phyloP scores from a whole-genome alignment of 2,113 vertebrate species.

The Heteronetta atricapilla region DNA sequence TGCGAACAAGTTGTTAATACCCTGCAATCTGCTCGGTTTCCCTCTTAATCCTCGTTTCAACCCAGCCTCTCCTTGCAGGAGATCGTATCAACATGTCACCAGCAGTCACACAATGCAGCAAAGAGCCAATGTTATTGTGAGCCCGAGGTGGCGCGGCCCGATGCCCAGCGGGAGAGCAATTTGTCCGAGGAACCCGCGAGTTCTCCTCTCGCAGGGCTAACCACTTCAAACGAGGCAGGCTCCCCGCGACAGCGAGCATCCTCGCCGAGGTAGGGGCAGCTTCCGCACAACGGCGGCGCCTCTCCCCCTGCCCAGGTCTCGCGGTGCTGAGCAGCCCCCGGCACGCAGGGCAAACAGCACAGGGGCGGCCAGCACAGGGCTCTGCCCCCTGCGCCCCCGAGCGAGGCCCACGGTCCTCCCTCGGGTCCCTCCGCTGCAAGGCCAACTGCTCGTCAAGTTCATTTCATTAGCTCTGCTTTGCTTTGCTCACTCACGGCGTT shows the following conservation, averaged over 20 bases:
- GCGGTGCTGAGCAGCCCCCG: too few species aligned
- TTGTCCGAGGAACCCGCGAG: constrained; percentile 7
- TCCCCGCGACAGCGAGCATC: neutral
- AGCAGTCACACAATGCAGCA: neutral
- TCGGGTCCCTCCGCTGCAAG: neutral
- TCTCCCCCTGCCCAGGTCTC: neutral
- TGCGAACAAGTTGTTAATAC: constrained; percentile 18
- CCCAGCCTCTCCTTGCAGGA: constrained; percentile 11
- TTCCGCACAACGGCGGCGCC: neutral
- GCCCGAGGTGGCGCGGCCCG: constrained; percentile 11
- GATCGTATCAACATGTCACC: constrained; percentile 13
- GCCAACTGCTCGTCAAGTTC: rapidly evolving
- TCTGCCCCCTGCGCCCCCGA: too few species aligned
- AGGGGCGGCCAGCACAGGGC: too few species aligned
- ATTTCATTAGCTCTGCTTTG: neutral
- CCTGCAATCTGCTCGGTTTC: constrained; percentile 42
- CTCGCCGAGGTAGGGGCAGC: neutral
- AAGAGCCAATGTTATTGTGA: constrained; percentile 59
- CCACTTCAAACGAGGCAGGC: neutral
- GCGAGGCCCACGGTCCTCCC: neutral
- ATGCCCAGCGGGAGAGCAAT: constrained; percentile 63
- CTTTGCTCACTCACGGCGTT: neutral
- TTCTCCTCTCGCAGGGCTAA: neutral
- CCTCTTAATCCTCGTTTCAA: neutral
- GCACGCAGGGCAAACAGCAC: too few species aligned